Evolutionary conservation across 53 echinoderm and acorn worm species (phyloP), one percentile per base, ranked within the genome.

Genomic region (Paracentrotus lividus): DNA sequence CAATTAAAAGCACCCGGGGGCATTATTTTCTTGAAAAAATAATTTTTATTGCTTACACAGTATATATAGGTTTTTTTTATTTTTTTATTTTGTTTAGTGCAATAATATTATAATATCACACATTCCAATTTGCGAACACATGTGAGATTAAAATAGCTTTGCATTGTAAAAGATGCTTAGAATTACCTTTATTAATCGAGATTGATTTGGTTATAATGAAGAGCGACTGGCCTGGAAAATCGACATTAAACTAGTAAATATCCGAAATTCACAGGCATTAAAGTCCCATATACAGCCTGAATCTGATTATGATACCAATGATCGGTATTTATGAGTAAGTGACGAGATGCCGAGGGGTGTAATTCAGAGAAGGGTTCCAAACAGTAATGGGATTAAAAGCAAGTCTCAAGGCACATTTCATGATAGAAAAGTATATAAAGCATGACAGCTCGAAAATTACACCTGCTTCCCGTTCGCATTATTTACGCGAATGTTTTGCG

Each of bases 391-490:
- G 21, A 72, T 72, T 72, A 72, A 72, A 72, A 72, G 72, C 40
- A 72, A 38, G 15, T 72, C 72, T 38, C 2, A 40, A 32, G 72
- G 72, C 72, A 38, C 72, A 20, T 42, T 14, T 5, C 2, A 20
- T 38, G 7, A 72, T 36, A 20, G 72, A 72, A 26, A 40, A 72
- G 72, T 2, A 40, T 36, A 72, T 36, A 72, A 72, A 18, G 40
- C 36, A 16, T 72, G 72, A 72, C 72, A 72, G 72, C 40, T 72
- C 42, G 32, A 36, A 18, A 36, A 72, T 72, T 18, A 42, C 72
- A 72, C 72, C 72, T 72, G 72, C 27, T 72, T 72, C 72, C 72
- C 42, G 20, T 72, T 72, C 72, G 72, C 42, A 72, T 72, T 40
- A 72, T 72, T 72, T 1, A 18, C 72, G 20, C 18, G 40, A 40